Percentiles rank a stretch among this genome's conserved stretches.
Evolutionary conservation across 2,113 vertebrate species (phyloP).

Genomic region (Oncorhynchus masou): DNA sequence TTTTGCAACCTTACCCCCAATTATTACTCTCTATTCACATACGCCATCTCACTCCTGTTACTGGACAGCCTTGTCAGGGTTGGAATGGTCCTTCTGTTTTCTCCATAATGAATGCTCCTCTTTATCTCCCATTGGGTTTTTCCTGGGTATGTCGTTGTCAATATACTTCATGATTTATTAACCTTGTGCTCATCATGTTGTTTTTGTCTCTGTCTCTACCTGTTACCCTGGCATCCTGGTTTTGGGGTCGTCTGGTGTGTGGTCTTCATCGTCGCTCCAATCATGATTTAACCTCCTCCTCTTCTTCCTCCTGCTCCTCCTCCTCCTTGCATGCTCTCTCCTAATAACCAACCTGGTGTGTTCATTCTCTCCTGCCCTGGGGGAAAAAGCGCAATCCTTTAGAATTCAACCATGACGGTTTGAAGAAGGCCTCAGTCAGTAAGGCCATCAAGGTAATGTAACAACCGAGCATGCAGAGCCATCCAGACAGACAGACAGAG

Average conservation of each 20-base stretch:
- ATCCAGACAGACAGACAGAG: neutral
- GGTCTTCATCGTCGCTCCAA: neutral
- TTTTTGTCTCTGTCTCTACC: slow-evolving; percentile 30
- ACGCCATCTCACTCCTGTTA: neutral
- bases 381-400: slow-evolving; percentile 92
- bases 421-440: slow-evolving; percentile 90
- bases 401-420: slow-evolving; percentile 89
- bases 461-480: neutral
- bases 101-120: neutral
- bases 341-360: slow-evolving; percentile 59
- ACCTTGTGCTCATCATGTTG: slow-evolving; percentile 56
- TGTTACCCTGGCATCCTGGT: slow-evolving; percentile 13
- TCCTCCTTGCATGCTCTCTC: slow-evolving; percentile 29
- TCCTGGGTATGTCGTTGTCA: neutral
- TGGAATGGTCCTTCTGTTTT: neutral
- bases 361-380: slow-evolving; percentile 82
- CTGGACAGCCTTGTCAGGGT: neutral
- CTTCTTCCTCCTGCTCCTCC: neutral
- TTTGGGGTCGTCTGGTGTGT: slow-evolving; percentile 12
- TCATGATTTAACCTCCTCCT: slow-evolving; percentile 21
- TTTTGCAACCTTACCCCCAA: neutral
- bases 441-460: slow-evolving; percentile 92
- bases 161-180: slow-evolving; percentile 32
- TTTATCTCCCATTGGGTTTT: neutral
- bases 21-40: neutral